Evolutionary conservation across 2,113 vertebrate genomes (phyloP), one percentile per base, ranked within the genome.

Genomic region (Cromileptes altivelis): DNA sequence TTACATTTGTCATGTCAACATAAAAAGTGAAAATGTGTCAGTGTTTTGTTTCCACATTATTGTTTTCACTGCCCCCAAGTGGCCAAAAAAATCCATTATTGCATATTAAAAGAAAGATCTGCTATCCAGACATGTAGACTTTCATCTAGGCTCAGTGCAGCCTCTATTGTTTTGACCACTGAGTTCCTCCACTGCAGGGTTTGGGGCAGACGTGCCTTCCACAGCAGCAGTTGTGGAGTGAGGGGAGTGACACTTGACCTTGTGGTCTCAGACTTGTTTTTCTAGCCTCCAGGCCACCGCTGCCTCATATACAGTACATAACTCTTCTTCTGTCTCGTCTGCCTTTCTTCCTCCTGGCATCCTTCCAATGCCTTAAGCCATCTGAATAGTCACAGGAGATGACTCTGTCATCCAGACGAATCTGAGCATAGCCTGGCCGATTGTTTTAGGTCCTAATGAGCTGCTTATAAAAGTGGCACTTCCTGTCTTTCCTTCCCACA

Each of bases 361-460:
- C 47, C 18, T 72, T 87, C 89, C 88, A 92, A 80, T 7, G 81
- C 84, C 90, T 82, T 0, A 57, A 78, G 84, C 63, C 71, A 73
- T 87, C 67, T 72, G 60, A 86, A 85, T 21, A 89, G 91, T 88
- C 88, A 82, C 78, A 83, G 82, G 85, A 83, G 75, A 93, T 78
- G 86, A 91, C 78, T 89, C 82, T 80, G 77, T 89, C 85, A 76
- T 76, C 53, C 85, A 76, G 78, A 86, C 73, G 55, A 64, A 69
- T 88, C 84, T 91, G 86, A 78, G 73, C 81, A 67, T 78, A 85
- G 70, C 71, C 69, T 77, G 70, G 47, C 15, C 19, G 23, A 89
- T 89, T 89, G 84, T 89, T 92, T 82, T 50, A 77, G 80, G 90
- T 81, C 69, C 74, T 85, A 92, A 92, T 90, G 88, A 88, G 89